Evolutionary conservation across 2,888 invertebrate genomes (phyloP), one percentile per base, ranked within the genome.

Genomic region (Drosophila kanekoi): DNA sequence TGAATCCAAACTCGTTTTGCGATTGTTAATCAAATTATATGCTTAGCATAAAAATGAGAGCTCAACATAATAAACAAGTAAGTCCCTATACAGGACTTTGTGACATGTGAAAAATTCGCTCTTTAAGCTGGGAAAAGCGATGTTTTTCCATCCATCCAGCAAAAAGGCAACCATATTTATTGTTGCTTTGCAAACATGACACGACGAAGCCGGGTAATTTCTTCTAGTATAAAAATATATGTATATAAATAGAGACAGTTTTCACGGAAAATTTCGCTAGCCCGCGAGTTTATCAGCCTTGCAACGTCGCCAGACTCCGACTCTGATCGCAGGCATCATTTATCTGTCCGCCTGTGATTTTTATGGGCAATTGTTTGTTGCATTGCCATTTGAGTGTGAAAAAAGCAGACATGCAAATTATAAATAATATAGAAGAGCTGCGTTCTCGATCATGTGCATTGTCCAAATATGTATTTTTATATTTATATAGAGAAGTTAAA

Each of bases 321-420:
- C 45, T 63, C 28, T 51, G 33, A 45, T 20, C 5, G 28, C 28
- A 8, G 8, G 28, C 28, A 8, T 28, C 28, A 28, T 28, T 28
- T 28, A 28, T 28, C 28, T 28, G 41, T 41, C n/a, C n/a, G n/a
- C n/a, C 16, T 10, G 13, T 13, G 11, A 56, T 45, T 57, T 63
- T 66, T 58, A 69, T 58, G 49, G 70, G 20, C 60, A 59, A 51
- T 75, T 69, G 77, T 78, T 79, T 76, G 68, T 45, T 61, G 80
- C 77, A 61, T 54, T 63, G 68, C 43, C 80, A 83, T 49, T 80
- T 58, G 63, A 70, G 57, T 70, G 48, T 68, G 70, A 67, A 61
- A 67, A 61, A 40, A 52, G 33, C 32, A 56, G 64, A 63, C 45
- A 64, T 44, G 72, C 38, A 56, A 40, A 52, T 41, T 32, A n/a